phyloP scores from a whole-genome alignment of 2,113 vertebrate species.

The Melanocharis versteri region DNA sequence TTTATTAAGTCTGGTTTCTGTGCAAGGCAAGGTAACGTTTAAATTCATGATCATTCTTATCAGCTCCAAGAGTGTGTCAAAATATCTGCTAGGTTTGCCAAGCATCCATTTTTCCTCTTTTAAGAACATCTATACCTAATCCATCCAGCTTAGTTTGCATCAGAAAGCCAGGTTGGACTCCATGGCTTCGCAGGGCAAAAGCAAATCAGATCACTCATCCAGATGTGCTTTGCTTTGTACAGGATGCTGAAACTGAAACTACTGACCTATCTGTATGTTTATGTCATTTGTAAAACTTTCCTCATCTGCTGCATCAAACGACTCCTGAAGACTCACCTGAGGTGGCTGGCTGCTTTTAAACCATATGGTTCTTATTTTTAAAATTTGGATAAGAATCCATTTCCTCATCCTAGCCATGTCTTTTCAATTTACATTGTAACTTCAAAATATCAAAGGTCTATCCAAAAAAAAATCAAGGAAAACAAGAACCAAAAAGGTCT shows the following conservation, averaged over 20 bases:
- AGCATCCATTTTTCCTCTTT: constrained; percentile 64
- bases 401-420: not conserved
- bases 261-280: not conserved
- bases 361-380: not conserved
- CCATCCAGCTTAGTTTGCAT: constrained; percentile 10
- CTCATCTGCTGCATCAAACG: not conserved
- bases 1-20: constrained; percentile 66
- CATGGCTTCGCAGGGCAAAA: constrained; percentile 37
- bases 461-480: constrained; percentile 6
- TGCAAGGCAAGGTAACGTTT: constrained; percentile 59
- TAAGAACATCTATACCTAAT: constrained; percentile 64
- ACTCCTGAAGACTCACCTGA: not conserved
- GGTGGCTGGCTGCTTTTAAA: not conserved
- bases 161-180: constrained; percentile 58
- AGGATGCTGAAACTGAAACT: constrained; percentile 9
- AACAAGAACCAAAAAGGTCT: not conserved
- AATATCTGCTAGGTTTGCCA: constrained; percentile 58
- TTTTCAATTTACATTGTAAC: not conserved
- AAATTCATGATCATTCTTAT: constrained; percentile 69
- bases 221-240: not conserved
- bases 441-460: not conserved
- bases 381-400: not conserved
- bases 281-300: not conserved
- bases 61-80: constrained; percentile 54
- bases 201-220: constrained; percentile 17